These are phyloP conservation scores for Chalcosyrphus nemorum DNA, from an alignment of 2,888 invertebrate species.

Conservation along the genomic window DNA sequence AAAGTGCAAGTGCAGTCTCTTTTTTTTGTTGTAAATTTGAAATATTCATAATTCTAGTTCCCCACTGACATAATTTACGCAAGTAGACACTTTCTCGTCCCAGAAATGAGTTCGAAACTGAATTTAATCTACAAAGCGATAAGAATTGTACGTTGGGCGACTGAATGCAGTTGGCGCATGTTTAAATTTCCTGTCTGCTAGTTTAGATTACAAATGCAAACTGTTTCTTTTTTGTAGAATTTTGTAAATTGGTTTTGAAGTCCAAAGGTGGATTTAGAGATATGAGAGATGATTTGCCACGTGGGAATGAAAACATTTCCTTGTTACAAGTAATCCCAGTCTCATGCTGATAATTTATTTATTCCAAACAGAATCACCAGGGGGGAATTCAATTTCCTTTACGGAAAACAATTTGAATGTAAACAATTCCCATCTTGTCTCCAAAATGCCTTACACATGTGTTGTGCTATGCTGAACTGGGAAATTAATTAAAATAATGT, in stretches of 20 bases:
- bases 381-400: neutral
- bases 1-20: no score
- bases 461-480: no score
- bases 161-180: no score
- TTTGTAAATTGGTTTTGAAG: neutral
- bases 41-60: neutral
- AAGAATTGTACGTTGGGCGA: neutral
- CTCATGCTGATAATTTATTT: neutral
- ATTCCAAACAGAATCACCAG: neutral
- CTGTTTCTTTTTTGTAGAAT: no score
- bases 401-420: neutral
- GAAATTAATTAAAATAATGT: constrained; percentile 1
- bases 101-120: neutral
- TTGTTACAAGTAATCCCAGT: neutral
- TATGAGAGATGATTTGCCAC: neutral
- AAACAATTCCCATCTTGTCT: no score
- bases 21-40: neutral
- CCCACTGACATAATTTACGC: neutral
- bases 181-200: neutral
- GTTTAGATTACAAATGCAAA: neutral
- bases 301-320: neutral
- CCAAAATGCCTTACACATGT: neutral
- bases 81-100: neutral
- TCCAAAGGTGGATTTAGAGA: neutral
- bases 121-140: neutral